Conservation (phyloP, 2,113 vertebrate species). For the Sinocyclocheilus maitianheensis region DNA sequence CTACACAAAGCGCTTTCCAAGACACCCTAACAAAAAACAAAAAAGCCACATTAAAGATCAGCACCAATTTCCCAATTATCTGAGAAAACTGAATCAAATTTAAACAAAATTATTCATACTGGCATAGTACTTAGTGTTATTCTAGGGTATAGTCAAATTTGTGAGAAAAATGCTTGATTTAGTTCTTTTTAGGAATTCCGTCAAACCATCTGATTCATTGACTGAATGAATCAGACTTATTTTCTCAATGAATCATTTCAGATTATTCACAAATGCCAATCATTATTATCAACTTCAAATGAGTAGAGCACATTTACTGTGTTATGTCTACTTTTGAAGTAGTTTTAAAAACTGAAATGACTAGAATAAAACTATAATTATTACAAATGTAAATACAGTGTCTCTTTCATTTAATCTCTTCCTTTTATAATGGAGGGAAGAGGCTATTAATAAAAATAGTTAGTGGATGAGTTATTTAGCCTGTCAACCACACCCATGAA, state of each 20-base stretch:
- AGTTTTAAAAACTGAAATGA: background rate
- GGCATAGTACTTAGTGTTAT: background rate
- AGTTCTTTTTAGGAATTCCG: background rate
- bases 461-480: background rate
- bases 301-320: background rate
- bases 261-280: background rate
- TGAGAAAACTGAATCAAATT: background rate
- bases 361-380: background rate
- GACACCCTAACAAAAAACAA: background rate
- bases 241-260: background rate
- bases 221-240: background rate
- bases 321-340: background rate
- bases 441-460: background rate
- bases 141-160: background rate
- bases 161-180: background rate
- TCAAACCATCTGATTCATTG: background rate
- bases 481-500: conserved; percentile 1
- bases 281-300: background rate
- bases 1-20: background rate
- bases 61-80: background rate
- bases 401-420: background rate
- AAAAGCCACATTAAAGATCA: background rate
- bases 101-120: background rate
- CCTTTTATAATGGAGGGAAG: background rate
- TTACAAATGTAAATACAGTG: background rate